phyloP scores from a whole-genome alignment of 2,888 invertebrate genomes.

The Villa cingulata region DNA sequence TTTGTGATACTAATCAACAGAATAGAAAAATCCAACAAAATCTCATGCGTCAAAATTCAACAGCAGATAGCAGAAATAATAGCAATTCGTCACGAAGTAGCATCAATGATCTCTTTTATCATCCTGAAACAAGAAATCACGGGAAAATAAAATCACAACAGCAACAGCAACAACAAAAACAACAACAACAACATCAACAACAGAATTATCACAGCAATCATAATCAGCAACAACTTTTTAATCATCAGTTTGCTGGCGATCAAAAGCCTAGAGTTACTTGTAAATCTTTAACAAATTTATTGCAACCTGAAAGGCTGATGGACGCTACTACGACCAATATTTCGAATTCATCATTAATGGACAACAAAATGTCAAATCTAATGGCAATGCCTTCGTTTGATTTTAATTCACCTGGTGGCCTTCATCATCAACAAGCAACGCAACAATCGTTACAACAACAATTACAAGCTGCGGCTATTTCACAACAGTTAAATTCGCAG shows the following conservation, averaged over 20 bases:
- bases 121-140: not conserved
- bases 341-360: constrained; percentile 17
- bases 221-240: constrained; percentile 31
- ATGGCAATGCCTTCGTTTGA: constrained; percentile 26
- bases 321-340: constrained; percentile 13
- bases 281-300: constrained; percentile 47
- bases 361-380: constrained; percentile 32
- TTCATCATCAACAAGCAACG: constrained; percentile 5
- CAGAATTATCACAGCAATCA: constrained; percentile 34
- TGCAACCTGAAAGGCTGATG: constrained; percentile 38
- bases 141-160: not conserved
- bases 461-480: not conserved
- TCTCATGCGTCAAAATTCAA: not conserved
- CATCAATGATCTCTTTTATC: too few species aligned
- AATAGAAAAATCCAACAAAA: not conserved
- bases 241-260: constrained; percentile 37
- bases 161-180: constrained; percentile 5
- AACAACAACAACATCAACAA: constrained; percentile 16
- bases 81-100: not conserved
- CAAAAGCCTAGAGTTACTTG: constrained; percentile 47
- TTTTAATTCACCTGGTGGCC: constrained; percentile 16
- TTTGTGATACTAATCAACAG: not conserved
- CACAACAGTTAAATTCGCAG: not conserved
- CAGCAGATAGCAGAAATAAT: not conserved
- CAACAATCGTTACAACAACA: constrained; percentile 1